A percentile compares a stretch with the other conserved stretches of the same genome.
Conservation (phyloP, 2,797 vertebrate genomes). For the Danio jaintianensis region DNA sequence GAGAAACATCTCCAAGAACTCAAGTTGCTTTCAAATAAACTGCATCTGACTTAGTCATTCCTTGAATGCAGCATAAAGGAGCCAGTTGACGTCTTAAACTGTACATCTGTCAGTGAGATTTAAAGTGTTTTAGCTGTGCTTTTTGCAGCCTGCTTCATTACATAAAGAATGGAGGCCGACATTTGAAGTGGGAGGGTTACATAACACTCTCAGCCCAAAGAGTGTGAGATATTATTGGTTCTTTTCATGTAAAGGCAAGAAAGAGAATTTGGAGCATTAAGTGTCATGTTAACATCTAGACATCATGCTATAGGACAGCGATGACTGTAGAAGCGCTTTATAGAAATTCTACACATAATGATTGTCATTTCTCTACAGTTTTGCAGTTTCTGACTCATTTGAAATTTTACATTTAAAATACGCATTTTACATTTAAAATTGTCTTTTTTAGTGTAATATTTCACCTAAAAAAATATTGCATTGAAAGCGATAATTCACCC, state of each 20-base stretch:
- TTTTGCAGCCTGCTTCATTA: constrained; percentile 31
- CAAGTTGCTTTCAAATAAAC: not conserved
- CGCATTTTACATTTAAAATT: not conserved
- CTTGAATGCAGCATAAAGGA: not conserved
- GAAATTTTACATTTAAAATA: too few relatives aligned
- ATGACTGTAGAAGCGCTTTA: constrained; percentile 5
- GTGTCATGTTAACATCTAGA: not conserved
- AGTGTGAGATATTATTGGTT: constrained; percentile 32
- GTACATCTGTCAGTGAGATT: constrained; percentile 8
- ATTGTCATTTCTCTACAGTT: too few relatives aligned
- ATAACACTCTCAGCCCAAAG: constrained; percentile 35
- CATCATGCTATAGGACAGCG: not conserved
- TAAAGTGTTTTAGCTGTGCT: constrained; percentile 22
- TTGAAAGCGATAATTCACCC: too few relatives aligned
- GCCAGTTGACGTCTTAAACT: not conserved
- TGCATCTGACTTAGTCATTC: not conserved
- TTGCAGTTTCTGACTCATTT: too few relatives aligned
- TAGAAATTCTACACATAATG: not conserved
- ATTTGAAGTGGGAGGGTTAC: constrained; percentile 40
- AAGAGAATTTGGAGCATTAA: not conserved
- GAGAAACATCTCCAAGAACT: not conserved
- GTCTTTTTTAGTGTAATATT: not conserved
- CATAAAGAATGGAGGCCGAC: constrained; percentile 37
- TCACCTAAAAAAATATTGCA: not conserved
- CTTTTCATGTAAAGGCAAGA: constrained; percentile 17